Conservation (phyloP, 2,113 vertebrate species). For the Carollia perspicillata region DNA sequence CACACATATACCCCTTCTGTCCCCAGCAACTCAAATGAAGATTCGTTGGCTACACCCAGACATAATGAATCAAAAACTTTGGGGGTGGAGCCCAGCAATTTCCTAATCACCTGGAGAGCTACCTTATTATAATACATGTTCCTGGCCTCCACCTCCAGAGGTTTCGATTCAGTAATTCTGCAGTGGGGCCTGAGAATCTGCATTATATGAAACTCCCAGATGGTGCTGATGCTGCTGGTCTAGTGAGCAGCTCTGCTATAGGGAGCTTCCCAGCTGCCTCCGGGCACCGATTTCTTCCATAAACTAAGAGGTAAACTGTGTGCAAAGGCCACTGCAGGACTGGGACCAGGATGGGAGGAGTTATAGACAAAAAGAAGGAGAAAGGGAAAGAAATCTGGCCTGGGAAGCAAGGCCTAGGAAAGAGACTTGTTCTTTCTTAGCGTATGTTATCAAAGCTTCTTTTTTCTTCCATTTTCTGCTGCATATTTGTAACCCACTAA, state of each 20-base stretch:
- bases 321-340: neutral
- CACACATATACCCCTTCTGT: neutral
- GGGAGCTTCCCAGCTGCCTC: neutral
- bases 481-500: neutral
- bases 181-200: neutral
- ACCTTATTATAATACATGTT: neutral
- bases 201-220: neutral
- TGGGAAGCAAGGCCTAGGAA: neutral
- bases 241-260: neutral
- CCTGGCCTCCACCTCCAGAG: neutral
- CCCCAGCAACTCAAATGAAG: neutral
- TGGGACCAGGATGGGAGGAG: neutral
- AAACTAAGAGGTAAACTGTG: neutral
- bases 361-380: too few species aligned
- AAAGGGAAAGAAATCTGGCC: neutral
- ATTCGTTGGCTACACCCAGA: neutral
- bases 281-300: neutral
- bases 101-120: neutral
- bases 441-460: neutral
- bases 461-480: neutral
- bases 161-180: neutral
- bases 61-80: neutral
- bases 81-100: neutral
- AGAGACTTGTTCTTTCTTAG: neutral
- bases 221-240: neutral